phyloP scores from a whole-genome alignment of 2,797 vertebrate genomes.

The Coracias cyanogaster region DNA sequence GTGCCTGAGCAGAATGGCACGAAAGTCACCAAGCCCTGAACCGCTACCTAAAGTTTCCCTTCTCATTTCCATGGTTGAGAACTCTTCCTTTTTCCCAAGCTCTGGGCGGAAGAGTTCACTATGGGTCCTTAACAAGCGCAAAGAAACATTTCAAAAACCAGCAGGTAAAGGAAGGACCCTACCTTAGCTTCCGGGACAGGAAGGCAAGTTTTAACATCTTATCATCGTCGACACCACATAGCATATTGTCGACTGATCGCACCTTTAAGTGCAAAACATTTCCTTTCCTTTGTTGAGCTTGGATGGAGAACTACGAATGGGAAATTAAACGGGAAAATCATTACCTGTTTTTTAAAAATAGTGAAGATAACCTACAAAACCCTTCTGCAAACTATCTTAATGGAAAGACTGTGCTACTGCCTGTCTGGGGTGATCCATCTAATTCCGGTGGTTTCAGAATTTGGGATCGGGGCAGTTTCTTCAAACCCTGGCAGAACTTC shows the following conservation, averaged over 20 bases:
- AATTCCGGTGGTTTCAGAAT: background rate
- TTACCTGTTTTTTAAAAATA: background rate
- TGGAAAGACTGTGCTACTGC: background rate
- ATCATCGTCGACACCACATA: fast-evolving
- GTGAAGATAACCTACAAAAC: background rate
- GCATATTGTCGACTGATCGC: background rate
- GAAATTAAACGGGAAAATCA: background rate
- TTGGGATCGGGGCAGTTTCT: background rate
- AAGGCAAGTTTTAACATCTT: background rate
- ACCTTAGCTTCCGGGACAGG: background rate
- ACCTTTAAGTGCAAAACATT: background rate
- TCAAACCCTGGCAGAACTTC: background rate
- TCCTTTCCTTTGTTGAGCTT: background rate
- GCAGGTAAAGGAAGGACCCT: background rate
- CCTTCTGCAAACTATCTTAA: background rate
- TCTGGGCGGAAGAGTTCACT: background rate
- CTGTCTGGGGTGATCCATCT: background rate
- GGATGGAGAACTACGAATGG: background rate
- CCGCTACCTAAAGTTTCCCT: background rate
- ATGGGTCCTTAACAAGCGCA: background rate
- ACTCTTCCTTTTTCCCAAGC: background rate
- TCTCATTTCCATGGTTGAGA: background rate
- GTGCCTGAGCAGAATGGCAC: background rate
- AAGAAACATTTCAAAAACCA: background rate
- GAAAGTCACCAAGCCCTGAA: background rate